Evolutionary conservation across 2,113 vertebrate genomes (phyloP).

Genomic region (Rhinoderma darwinii): DNA sequence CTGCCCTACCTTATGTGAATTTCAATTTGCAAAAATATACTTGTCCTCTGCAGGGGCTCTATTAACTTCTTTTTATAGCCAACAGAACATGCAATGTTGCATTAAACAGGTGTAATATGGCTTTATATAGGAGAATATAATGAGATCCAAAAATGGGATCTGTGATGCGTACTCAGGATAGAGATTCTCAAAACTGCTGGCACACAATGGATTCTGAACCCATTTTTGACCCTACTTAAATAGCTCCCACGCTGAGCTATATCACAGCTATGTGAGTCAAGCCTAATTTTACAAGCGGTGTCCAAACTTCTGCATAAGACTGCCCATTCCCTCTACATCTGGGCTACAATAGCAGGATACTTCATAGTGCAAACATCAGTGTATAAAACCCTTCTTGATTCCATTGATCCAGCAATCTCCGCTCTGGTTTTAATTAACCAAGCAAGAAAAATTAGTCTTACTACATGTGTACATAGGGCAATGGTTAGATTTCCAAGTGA

Average conservation of each 20-base stretch:
- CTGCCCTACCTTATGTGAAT: no score
- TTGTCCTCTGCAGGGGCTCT: no score
- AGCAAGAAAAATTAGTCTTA: not conserved
- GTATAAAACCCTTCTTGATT: not conserved
- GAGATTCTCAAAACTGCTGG: not conserved
- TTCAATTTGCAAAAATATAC: no score
- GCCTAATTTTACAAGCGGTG: not conserved
- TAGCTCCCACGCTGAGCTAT: not conserved
- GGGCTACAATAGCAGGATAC: not conserved
- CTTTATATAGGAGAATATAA: not conserved
- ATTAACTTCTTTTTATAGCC: no score
- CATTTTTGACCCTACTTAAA: not conserved
- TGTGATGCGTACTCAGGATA: not conserved
- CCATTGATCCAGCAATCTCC: not conserved
- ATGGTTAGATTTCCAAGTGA: not conserved
- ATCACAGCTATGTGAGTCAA: not conserved
- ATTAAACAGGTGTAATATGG: not conserved
- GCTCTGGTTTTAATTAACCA: conserved; percentile 24
- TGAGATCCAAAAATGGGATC: no score
- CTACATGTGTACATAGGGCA: not conserved
- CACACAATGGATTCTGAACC: not conserved
- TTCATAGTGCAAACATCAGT: not conserved
- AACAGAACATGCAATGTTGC: not conserved
- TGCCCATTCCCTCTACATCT: not conserved
- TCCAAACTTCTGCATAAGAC: not conserved